Percentiles rank a stretch among this genome's conserved stretches.
Conservation (phyloP, 2,888 invertebrate genomes). For the Dolomedes plantarius region DNA sequence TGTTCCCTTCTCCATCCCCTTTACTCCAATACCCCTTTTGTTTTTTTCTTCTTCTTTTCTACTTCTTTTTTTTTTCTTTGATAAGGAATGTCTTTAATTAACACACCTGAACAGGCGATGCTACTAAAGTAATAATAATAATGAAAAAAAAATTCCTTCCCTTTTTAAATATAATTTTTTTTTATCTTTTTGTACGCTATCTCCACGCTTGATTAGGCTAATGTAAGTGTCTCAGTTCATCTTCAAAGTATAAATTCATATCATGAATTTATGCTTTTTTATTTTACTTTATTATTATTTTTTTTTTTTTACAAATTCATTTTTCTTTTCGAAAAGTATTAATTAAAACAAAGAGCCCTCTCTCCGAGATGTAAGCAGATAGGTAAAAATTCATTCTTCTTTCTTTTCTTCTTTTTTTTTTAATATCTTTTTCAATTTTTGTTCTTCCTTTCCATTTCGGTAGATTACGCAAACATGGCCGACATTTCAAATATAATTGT, state of each 20-base stretch:
- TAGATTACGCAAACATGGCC: slow-evolving; percentile 59
- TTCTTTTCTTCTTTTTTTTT: slow-evolving; percentile 2
- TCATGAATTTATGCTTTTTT: slow-evolving; percentile 49
- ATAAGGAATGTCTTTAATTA: slow-evolving; percentile 71
- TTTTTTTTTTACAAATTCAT: slow-evolving; percentile 51
- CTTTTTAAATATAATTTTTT: slow-evolving; percentile 24
- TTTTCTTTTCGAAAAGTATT: slow-evolving; percentile 63
- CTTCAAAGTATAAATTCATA: slow-evolving; percentile 70
- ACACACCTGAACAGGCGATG: slow-evolving; percentile 69
- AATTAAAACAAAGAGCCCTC: slow-evolving; percentile 67
- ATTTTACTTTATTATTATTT: slow-evolving; percentile 17
- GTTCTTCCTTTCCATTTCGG: slow-evolving; percentile 9
- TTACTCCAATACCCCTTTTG: slow-evolving; percentile 13
- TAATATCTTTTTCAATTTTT: neutral
- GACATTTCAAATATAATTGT: slow-evolving; percentile 68
- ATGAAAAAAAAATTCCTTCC: slow-evolving; percentile 22
- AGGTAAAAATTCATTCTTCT: slow-evolving; percentile 17
- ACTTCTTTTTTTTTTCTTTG: slow-evolving; percentile 33
- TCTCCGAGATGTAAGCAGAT: slow-evolving; percentile 34
- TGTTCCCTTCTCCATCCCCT: too few species aligned
- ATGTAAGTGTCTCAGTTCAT: slow-evolving; percentile 66
- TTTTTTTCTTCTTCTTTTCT: neutral
- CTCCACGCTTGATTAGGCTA: slow-evolving; percentile 68
- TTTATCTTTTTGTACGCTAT: slow-evolving; percentile 38
- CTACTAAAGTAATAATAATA: slow-evolving; percentile 57